Conservation (phyloP, 2,888 invertebrate species). For the Phania funesta region DNA sequence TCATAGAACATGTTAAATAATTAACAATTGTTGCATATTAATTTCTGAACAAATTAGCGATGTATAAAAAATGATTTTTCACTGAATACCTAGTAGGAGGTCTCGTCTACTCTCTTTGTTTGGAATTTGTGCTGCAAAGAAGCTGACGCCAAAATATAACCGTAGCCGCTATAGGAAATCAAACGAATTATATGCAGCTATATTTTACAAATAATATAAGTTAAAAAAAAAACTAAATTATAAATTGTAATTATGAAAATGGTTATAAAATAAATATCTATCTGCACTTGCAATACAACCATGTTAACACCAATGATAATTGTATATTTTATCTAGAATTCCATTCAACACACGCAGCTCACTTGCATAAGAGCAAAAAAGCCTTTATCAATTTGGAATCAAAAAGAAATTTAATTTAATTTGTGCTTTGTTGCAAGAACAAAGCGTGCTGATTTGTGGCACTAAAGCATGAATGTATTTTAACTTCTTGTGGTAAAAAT, state of each 20-base stretch:
- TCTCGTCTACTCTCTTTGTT: constrained; percentile 31
- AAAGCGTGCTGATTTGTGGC: constrained; percentile 17
- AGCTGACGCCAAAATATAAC: constrained; percentile 49
- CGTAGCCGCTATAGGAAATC: constrained; percentile 42
- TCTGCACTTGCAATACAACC: background rate
- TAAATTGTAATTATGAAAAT: constrained; percentile 8
- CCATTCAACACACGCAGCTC: constrained; percentile 43
- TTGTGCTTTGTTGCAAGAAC: background rate
- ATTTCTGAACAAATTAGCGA: constrained; percentile 47
- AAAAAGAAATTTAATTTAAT: constrained; percentile 17
- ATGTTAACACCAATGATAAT: constrained; percentile 51
- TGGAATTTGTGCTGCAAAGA: constrained; percentile 6
- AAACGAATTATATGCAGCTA: background rate
- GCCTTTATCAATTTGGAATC: background rate
- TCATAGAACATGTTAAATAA: background rate
- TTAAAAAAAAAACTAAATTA: constrained; percentile 14
- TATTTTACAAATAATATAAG: constrained; percentile 24
- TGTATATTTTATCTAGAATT: constrained; percentile 9
- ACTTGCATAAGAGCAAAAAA: background rate
- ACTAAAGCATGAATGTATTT: background rate
- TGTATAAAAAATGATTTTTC: constrained; percentile 27
- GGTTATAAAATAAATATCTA: background rate
- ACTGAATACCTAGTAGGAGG: constrained; percentile 55
- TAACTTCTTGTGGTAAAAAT: background rate
- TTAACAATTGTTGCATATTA: constrained; percentile 55